Evolutionary conservation across 2,113 vertebrate species (phyloP).

Genomic region (Embiotoca jacksoni): DNA sequence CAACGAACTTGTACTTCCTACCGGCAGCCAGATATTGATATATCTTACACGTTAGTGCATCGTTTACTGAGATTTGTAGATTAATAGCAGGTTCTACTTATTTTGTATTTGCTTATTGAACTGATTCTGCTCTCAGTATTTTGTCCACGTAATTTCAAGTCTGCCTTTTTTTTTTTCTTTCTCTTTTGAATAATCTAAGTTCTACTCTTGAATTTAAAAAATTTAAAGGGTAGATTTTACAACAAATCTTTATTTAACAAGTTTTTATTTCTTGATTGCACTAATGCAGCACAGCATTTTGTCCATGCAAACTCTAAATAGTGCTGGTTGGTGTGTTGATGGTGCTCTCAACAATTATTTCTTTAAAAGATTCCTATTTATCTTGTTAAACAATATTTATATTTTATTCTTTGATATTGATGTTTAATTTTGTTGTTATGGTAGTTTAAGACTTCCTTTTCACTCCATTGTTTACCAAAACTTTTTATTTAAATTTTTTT

Average conservation of each 20-base stretch:
- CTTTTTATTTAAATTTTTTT: not conserved
- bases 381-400: no score
- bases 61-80: not conserved
- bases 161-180: not conserved
- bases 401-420: not conserved
- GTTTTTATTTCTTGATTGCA: no score
- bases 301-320: no score
- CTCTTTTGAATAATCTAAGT: no score
- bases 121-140: conserved; percentile 1
- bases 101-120: not conserved
- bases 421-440: not conserved
- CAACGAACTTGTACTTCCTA: not conserved
- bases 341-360: no score
- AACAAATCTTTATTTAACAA: no score
- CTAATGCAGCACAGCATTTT: no score
- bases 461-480: not conserved
- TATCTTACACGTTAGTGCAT: not conserved
- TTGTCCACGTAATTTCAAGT: not conserved
- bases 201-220: no score
- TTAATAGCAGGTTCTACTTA: not conserved
- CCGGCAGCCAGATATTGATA: not conserved
- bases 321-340: no score
- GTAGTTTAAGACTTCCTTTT: not conserved
- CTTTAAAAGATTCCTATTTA: no score
- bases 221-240: no score